Evolutionary conservation across 2,797 vertebrate genomes (phyloP).

Genomic region (Sebastes taczanowskii): DNA sequence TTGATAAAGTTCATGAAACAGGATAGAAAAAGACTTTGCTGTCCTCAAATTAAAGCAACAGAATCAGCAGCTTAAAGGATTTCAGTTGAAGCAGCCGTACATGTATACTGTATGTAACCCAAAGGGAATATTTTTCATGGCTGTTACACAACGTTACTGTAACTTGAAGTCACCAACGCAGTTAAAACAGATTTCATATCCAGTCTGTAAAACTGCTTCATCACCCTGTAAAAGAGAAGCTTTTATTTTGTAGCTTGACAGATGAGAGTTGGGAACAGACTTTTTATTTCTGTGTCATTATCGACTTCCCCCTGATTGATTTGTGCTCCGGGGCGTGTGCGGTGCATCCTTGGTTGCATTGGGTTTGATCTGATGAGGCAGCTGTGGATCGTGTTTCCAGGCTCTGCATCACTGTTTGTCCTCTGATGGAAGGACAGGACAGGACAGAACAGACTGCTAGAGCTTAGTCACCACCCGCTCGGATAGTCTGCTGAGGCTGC

Average conservation of each 20-base stretch:
- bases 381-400: slow-evolving; percentile 13
- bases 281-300: background rate
- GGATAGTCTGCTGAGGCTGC: background rate
- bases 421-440: slow-evolving; percentile 22
- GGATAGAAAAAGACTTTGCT: background rate
- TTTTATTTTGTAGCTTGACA: background rate
- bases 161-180: background rate
- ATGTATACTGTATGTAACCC: background rate
- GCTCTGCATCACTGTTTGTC: slow-evolving; percentile 1
- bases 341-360: background rate
- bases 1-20: background rate
- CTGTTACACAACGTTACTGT: background rate
- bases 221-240: background rate
- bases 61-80: background rate
- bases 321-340: background rate
- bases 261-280: background rate
- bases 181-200: background rate
- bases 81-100: background rate
- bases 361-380: slow-evolving; percentile 3
- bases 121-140: background rate
- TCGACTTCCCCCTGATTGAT: background rate
- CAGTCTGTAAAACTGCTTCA: background rate
- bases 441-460: background rate
- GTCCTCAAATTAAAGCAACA: background rate
- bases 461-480: background rate